A percentile compares a stretch with the other conserved stretches of the same genome.
phyloP scores from a whole-genome alignment of 1,140 invertebrate species.

The Zaprionus tsacasi region DNA sequence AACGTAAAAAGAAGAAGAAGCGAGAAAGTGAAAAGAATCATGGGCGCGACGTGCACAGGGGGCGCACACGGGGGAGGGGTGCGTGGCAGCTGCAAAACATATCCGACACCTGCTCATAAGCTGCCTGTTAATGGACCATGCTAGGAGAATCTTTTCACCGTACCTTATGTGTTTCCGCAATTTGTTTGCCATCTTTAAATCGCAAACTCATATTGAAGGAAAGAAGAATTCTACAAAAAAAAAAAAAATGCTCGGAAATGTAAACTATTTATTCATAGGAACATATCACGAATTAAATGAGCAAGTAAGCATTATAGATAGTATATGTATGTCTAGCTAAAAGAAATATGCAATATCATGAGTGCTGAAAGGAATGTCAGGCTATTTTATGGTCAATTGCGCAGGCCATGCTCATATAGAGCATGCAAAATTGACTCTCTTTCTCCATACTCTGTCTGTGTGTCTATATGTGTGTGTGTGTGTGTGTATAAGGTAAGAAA shows the following conservation, averaged over 20 bases:
- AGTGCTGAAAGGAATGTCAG: neutral
- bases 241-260: neutral
- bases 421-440: neutral
- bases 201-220: conserved; percentile 30
- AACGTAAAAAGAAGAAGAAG: neutral
- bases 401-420: neutral
- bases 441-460: neutral
- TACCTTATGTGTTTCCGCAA: conserved; percentile 50
- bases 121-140: conserved; percentile 10
- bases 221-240: too few relatives aligned
- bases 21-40: too few relatives aligned
- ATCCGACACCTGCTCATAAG: conserved; percentile 52
- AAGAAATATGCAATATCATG: neutral
- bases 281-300: neutral
- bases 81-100: conserved; percentile 32
- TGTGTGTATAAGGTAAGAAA: neutral
- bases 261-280: neutral
- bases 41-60: too few relatives aligned
- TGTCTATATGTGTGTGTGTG: neutral
- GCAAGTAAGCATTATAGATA: too few relatives aligned
- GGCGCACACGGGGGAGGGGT: too few relatives aligned
- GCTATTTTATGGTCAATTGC: neutral
- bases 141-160: conserved; percentile 18
- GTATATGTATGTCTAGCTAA: neutral
- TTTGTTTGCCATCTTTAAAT: conserved; percentile 49